These are phyloP conservation scores for Torymus tubicola DNA, from an alignment of 2,888 invertebrate species.

Conservation along the genomic window DNA sequence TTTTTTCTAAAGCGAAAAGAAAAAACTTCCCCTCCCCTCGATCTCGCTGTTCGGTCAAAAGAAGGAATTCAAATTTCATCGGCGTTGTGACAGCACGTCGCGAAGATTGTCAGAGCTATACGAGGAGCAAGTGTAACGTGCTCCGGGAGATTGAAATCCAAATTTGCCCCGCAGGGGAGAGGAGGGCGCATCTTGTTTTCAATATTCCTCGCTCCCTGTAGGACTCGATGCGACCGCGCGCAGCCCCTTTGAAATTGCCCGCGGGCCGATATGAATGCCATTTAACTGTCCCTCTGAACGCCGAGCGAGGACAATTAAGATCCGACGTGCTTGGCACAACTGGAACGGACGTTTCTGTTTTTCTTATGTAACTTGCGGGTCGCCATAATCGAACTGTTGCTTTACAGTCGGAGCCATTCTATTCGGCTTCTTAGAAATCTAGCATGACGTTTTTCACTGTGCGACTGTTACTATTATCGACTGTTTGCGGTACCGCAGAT, in stretches of 20 bases:
- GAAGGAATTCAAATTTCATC: constrained; percentile 12
- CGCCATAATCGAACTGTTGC: too few relatives aligned
- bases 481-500: too few relatives aligned
- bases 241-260: constrained; percentile 35
- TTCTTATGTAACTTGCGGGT: constrained; percentile 8
- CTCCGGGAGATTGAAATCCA: constrained; percentile 40
- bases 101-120: neutral
- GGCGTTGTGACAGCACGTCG: neutral
- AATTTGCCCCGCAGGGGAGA: constrained; percentile 31
- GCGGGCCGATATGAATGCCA: constrained; percentile 43
- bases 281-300: constrained; percentile 40
- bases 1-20: too few relatives aligned
- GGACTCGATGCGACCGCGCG: constrained; percentile 1
- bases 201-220: constrained; percentile 40
- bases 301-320: constrained; percentile 24
- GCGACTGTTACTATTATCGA: too few relatives aligned
- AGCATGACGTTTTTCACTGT: too few relatives aligned
- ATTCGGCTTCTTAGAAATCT: too few relatives aligned
- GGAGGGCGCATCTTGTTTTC: constrained; percentile 45
- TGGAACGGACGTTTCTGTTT: neutral
- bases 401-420: too few relatives aligned
- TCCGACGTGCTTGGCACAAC: constrained; percentile 14
- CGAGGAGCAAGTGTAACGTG: too few relatives aligned
- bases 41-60: too few relatives aligned
- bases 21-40: too few relatives aligned